Conservation (phyloP, 2,888 invertebrate genomes). For the Calameuta filiformis region DNA sequence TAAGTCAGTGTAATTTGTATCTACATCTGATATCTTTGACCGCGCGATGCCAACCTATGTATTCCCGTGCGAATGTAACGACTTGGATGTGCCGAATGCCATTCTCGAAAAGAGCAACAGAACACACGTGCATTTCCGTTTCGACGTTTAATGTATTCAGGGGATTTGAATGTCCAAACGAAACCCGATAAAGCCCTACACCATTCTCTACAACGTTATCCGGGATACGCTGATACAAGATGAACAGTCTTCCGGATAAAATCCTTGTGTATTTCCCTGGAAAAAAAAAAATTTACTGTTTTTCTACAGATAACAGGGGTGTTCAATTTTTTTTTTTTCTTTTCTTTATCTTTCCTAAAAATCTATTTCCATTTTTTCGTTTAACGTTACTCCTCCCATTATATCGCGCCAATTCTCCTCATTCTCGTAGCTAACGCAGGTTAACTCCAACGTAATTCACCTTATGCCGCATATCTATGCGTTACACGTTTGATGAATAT, state of each 20-base stretch:
- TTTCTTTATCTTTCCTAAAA: neutral
- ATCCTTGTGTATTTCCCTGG: neutral
- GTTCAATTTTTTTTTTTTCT: neutral
- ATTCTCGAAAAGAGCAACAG: neutral
- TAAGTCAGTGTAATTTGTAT: neutral
- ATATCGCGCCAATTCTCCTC: too few relatives aligned
- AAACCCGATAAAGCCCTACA: neutral
- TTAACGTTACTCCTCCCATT: too few relatives aligned
- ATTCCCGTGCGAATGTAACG: neutral
- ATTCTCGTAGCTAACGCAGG: too few relatives aligned
- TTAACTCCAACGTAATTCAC: too few relatives aligned
- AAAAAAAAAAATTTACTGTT: neutral
- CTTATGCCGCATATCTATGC: too few relatives aligned
- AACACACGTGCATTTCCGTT: neutral
- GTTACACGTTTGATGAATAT: too few relatives aligned
- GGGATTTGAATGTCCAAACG: neutral
- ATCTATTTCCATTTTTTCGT: neutral
- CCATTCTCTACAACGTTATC: slow-evolving; percentile 17
- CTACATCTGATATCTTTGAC: neutral
- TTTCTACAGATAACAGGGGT: neutral
- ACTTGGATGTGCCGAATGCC: neutral
- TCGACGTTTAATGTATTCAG: neutral
- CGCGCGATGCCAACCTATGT: neutral
- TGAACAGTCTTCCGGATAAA: neutral
- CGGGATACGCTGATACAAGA: neutral